These are phyloP conservation scores for Zaprionus bogoriensis DNA, from an alignment of 2,888 invertebrate genomes.

Conservation along the genomic window DNA sequence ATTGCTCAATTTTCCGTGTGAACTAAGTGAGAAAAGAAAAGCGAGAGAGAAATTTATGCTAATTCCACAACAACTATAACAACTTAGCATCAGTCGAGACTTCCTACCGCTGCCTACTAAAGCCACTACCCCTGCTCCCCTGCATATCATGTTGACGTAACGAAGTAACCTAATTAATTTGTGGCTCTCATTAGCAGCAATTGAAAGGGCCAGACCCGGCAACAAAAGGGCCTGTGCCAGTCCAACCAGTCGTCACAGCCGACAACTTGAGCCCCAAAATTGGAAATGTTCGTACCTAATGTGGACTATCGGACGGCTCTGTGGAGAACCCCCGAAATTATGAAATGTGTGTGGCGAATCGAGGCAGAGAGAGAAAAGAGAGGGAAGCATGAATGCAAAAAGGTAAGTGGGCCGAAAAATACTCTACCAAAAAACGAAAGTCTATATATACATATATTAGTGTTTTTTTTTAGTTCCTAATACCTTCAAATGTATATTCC, in stretches of 20 bases:
- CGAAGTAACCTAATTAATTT: slow-evolving; percentile 79
- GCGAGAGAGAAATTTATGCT: slow-evolving; percentile 66
- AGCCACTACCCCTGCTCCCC: not conserved
- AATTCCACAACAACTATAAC: slow-evolving; percentile 73
- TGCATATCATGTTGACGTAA: slow-evolving; percentile 58
- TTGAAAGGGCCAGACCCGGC: slow-evolving; percentile 69
- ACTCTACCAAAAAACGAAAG: not conserved
- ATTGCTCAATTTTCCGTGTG: slow-evolving; percentile 74
- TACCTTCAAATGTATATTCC: no score
- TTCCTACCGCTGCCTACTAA: not conserved
- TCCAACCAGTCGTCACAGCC: slow-evolving; percentile 35
- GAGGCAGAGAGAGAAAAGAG: not conserved
- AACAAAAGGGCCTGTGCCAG: slow-evolving; percentile 15
- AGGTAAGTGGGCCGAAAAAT: not conserved
- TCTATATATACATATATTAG: not conserved
- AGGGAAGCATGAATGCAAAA: not conserved
- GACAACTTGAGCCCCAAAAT: slow-evolving; percentile 48
- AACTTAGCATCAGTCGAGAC: slow-evolving; percentile 53
- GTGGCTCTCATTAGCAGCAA: slow-evolving; percentile 78
- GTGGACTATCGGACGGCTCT: slow-evolving; percentile 42
- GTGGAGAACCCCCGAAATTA: slow-evolving; percentile 31
- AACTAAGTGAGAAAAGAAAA: slow-evolving; percentile 38
- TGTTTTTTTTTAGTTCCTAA: not conserved
- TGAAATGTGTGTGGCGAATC: slow-evolving; percentile 9
- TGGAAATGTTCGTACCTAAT: slow-evolving; percentile 48